Evolutionary conservation across 2,113 vertebrate species (phyloP).

Genomic region (Zosterops pallidus): DNA sequence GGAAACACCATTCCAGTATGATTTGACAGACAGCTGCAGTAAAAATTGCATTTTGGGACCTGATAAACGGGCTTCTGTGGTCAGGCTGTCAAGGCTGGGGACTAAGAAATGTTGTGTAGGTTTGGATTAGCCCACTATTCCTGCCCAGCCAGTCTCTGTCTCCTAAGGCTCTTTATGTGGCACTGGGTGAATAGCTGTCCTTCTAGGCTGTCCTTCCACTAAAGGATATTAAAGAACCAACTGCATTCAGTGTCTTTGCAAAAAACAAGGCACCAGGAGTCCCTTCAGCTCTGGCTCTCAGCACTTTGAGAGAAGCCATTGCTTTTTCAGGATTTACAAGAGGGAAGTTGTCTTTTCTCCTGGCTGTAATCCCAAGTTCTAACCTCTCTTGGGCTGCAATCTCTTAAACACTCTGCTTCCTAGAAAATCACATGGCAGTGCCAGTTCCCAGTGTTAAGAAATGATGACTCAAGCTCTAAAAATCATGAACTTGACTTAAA

Average conservation of each 20-base stretch:
- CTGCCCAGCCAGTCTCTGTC: neutral
- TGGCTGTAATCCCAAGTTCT: neutral
- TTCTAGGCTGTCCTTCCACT: neutral
- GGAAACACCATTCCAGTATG: neutral
- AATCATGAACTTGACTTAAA: neutral
- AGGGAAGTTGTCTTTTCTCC: slow-evolving; percentile 3
- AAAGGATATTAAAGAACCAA: neutral
- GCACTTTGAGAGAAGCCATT: neutral
- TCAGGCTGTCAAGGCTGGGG: neutral
- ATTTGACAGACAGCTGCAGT: neutral
- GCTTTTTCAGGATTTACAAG: neutral
- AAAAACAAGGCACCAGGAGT: neutral
- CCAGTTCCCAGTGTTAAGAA: neutral
- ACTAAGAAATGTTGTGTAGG: neutral
- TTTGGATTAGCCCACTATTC: neutral
- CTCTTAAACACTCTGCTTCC: neutral
- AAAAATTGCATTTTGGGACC: neutral
- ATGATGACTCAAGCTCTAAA: neutral
- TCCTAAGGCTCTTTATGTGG: neutral
- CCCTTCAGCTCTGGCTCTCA: neutral
- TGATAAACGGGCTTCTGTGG: neutral
- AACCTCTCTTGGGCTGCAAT: neutral
- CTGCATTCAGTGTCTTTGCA: neutral
- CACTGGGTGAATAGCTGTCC: neutral
- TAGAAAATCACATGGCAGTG: slow-evolving; percentile 9